Conservation (phyloP, 2,797 vertebrate species). For the Chelon auratus region DNA sequence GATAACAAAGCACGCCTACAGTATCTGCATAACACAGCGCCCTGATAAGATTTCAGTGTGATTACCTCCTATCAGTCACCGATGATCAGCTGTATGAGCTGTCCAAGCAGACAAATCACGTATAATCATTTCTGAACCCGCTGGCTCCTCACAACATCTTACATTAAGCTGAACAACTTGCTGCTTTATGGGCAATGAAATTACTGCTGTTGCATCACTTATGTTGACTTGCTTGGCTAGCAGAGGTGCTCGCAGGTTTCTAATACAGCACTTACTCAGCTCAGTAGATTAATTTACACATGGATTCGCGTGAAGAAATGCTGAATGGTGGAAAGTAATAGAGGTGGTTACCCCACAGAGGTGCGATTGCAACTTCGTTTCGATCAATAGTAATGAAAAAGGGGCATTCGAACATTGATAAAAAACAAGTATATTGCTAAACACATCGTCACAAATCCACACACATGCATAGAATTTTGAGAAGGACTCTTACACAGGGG, state of each 20-base stretch:
- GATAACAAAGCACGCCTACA: slow-evolving; percentile 66
- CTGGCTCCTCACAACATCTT: slow-evolving; percentile 37
- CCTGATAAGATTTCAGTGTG: slow-evolving; percentile 75
- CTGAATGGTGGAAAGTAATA: slow-evolving; percentile 74
- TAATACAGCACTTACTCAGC: slow-evolving; percentile 71
- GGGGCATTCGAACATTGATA: slow-evolving; percentile 42
- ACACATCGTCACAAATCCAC: slow-evolving; percentile 1
- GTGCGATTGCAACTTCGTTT: slow-evolving; percentile 34
- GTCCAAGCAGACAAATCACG: slow-evolving; percentile 65
- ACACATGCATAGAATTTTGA: slow-evolving; percentile 33
- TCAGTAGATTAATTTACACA: slow-evolving; percentile 81
- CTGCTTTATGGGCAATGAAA: slow-evolving; percentile 63
- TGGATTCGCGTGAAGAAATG: slow-evolving; percentile 72
- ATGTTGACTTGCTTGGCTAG: slow-evolving; percentile 71
- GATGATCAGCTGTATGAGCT: slow-evolving; percentile 66
- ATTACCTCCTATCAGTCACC: slow-evolving; percentile 75
- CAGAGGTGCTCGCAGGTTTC: slow-evolving; percentile 66
- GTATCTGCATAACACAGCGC: slow-evolving; percentile 51
- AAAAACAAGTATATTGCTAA: slow-evolving; percentile 30
- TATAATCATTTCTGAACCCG: slow-evolving; percentile 50
- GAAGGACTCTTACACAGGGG: slow-evolving; percentile 50
- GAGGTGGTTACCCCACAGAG: slow-evolving; percentile 38
- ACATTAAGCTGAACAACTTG: slow-evolving; percentile 49
- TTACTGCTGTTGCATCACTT: slow-evolving; percentile 65
- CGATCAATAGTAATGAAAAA: slow-evolving; percentile 61